Conservation (phyloP, 2,888 invertebrate species). For the Agonopterix alstromeriana region DNA sequence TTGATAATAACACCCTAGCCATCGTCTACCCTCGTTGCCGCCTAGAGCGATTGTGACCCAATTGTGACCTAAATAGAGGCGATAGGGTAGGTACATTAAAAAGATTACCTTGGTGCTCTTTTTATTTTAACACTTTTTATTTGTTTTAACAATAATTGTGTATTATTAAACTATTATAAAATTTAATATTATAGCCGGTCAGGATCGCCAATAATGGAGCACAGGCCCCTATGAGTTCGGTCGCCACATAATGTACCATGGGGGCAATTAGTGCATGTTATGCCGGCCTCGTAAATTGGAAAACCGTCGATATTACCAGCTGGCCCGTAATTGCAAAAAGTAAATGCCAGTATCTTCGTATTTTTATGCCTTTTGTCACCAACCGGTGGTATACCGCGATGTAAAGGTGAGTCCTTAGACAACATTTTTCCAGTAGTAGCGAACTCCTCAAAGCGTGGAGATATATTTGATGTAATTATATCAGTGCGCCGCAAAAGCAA, state of each 20-base stretch:
- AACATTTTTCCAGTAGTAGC: slow-evolving; percentile 19
- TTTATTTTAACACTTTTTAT: too few relatives aligned
- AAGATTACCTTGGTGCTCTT: too few relatives aligned
- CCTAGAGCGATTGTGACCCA: too few relatives aligned
- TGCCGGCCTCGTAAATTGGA: slow-evolving; percentile 60
- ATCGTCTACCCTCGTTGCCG: too few relatives aligned
- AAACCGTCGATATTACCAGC: slow-evolving; percentile 67
- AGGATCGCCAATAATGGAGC: slow-evolving; percentile 51
- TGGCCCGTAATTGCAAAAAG: slow-evolving; percentile 67
- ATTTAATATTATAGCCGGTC: slow-evolving; percentile 16
- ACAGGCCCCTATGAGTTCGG: slow-evolving; percentile 56
- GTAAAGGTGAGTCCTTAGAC: slow-evolving; percentile 38
- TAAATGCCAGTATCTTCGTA: slow-evolving; percentile 54
- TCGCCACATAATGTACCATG: slow-evolving; percentile 55
- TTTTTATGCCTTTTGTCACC: slow-evolving; percentile 26
- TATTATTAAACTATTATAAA: too few relatives aligned
- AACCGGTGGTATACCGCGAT: slow-evolving; percentile 36
- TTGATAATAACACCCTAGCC: too few relatives aligned
- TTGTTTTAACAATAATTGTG: too few relatives aligned
- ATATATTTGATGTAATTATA: slow-evolving; percentile 32
- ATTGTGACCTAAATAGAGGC: too few relatives aligned
- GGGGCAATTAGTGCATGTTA: slow-evolving; percentile 55
- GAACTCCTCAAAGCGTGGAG: slow-evolving; percentile 36
- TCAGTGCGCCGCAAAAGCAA: slow-evolving; percentile 40
- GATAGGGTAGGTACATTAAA: too few relatives aligned